Evolutionary conservation across 2,888 invertebrate genomes (phyloP).

Genomic region (Apodemia hepburni): DNA sequence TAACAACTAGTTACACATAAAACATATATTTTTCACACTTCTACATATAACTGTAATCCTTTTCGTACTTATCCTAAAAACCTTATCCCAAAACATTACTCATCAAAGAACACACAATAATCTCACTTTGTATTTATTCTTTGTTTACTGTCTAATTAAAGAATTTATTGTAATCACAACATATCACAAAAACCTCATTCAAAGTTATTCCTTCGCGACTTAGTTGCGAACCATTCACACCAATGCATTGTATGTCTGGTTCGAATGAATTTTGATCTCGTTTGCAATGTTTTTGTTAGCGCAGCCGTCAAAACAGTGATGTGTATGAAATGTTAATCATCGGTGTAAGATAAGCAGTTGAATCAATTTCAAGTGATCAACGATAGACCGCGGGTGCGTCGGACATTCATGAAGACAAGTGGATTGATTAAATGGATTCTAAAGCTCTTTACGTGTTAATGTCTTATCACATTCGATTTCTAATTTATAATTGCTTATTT

Average conservation of each 20-base stretch:
- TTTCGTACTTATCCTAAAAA: too few relatives aligned
- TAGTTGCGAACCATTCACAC: neutral
- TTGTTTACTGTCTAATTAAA: too few relatives aligned
- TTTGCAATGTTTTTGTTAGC: conserved; percentile 8
- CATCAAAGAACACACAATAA: too few relatives aligned
- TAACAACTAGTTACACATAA: too few relatives aligned
- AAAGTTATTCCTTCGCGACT: neutral
- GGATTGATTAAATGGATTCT: neutral
- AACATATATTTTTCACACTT: too few relatives aligned
- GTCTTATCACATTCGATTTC: too few relatives aligned
- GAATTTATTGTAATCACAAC: neutral
- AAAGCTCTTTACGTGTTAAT: neutral
- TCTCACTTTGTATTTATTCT: too few relatives aligned
- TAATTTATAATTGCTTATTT: too few relatives aligned
- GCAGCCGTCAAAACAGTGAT: conserved; percentile 17
- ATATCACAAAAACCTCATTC: neutral
- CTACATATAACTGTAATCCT: too few relatives aligned
- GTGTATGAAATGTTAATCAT: conserved; percentile 21
- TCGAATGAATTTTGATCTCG: conserved; percentile 1
- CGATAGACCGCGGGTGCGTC: conserved; percentile 12
- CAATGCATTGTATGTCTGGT: neutral
- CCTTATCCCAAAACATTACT: too few relatives aligned
- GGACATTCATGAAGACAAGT: conserved; percentile 17
- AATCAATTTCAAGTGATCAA: conserved; percentile 18
- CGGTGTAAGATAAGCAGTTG: conserved; percentile 16